Percentiles rank a stretch among this genome's conserved stretches.
Conservation (phyloP, 1,140 invertebrate genomes). For the Octopus bimaculoides region DNA sequence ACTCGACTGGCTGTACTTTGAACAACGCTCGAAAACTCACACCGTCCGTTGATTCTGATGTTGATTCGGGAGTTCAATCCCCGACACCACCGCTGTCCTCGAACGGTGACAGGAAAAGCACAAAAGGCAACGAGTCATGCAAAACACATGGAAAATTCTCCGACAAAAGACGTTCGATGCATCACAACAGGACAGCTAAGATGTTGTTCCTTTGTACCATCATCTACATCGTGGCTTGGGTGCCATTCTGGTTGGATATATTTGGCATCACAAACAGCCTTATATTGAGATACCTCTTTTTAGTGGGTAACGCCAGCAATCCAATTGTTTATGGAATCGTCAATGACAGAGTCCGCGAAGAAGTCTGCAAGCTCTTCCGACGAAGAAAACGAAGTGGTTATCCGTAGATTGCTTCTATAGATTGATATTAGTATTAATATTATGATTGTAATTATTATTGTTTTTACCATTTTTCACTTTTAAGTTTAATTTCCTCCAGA, state of each 20-base stretch:
- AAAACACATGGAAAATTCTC: conserved; percentile 11
- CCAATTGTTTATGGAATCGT: conserved; percentile 45
- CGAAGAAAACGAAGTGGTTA: conserved; percentile 1
- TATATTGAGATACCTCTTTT: conserved; percentile 39
- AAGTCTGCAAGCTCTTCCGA: conserved; percentile 21
- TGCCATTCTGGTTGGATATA: conserved; percentile 48
- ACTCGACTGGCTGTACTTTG: neutral
- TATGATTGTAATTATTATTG: too few relatives aligned
- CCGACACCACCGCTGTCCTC: neutral
- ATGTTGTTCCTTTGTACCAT: conserved; percentile 47
- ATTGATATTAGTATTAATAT: too few relatives aligned
- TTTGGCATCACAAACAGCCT: conserved; percentile 36
- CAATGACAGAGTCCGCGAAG: conserved; percentile 34
- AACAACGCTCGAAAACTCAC: neutral
- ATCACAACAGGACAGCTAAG: conserved; percentile 36
- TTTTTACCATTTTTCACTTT: too few relatives aligned
- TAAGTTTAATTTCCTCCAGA: too few relatives aligned
- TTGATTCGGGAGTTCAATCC: neutral
- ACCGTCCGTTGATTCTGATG: neutral
- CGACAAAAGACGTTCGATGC: conserved; percentile 17
- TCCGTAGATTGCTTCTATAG: neutral
- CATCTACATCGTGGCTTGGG: conserved; percentile 41
- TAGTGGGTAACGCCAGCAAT: conserved; percentile 42
- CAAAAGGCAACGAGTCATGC: neutral
- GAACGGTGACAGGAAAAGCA: neutral